phyloP scores from a whole-genome alignment of 2,888 invertebrate genomes.

The Graphium colonna region DNA sequence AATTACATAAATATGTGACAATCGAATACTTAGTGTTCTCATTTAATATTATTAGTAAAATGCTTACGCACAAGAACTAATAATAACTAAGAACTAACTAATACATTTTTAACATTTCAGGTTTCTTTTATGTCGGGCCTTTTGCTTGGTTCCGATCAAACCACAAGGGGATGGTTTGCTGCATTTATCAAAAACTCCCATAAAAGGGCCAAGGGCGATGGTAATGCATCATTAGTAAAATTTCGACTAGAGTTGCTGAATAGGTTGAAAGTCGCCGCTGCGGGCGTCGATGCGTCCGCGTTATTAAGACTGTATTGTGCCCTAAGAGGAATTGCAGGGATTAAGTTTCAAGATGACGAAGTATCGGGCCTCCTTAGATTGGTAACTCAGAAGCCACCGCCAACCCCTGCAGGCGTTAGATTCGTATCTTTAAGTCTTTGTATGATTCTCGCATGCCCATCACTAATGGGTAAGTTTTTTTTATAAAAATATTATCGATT shows the following conservation, averaged over 20 bases:
- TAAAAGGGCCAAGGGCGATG: conserved; percentile 88
- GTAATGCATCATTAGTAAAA: conserved; percentile 82
- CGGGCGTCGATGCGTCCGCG: conserved; percentile 92
- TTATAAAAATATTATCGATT: conserved; percentile 26
- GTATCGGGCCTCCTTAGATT: conserved; percentile 89
- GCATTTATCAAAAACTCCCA: conserved; percentile 93
- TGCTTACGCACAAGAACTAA: no score
- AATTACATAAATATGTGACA: no score
- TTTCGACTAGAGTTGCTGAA: conserved; percentile 89
- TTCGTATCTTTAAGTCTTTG: conserved; percentile 96
- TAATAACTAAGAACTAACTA: no score
- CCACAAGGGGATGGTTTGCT: conserved; percentile 95
- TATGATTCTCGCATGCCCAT: conserved; percentile 96
- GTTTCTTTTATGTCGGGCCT: conserved; percentile 94
- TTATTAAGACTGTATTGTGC: conserved; percentile 94
- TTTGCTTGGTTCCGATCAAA: conserved; percentile 93
- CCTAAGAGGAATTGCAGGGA: conserved; percentile 93
- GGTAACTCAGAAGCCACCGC: conserved; percentile 92
- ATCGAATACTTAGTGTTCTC: no score
- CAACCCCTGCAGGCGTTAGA: conserved; percentile 94
- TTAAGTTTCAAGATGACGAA: conserved; percentile 96
- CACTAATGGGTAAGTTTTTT: conserved; percentile 82
- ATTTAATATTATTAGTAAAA: no score
- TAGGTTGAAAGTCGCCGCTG: conserved; percentile 84
- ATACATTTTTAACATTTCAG: conserved; percentile 45